Base-by-base conservation (phyloP, 37 sponge, comb jelly and placozoan genomes). In the Geodia barretti region DNA sequence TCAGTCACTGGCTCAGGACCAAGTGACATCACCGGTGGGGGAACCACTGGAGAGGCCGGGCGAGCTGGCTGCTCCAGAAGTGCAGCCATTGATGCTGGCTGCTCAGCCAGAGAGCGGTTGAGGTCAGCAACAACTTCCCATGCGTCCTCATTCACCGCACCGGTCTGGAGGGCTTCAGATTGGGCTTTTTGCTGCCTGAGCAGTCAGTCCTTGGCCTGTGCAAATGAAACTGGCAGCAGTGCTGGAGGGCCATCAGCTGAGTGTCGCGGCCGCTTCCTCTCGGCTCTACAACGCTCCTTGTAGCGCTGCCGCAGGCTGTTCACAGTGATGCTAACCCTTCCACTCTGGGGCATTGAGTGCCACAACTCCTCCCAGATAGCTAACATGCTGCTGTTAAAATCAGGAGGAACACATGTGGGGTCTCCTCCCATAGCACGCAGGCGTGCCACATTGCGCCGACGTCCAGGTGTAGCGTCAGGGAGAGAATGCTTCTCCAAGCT, bases 141-240 rank as follows among this genome's bases (percentile, higher is more conserved):
- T n/a, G n/a, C n/a, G 1, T 38, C 47, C 43, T 82, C 83, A 29
- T 82, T 82, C 61, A 82, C 83, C 4, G 66, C 67, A 39, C 83
- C 83, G 1, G 64, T 40, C 74, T 43, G 64, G 66, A 73, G 74
- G 41, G 74, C 63, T 58, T 67, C 76, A 1, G 84, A 83, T 5
- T 59, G 68, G 61, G 76, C 84, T 67, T 33, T 83, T 39, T 83
- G 84, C 76, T 83, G 68, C 70, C 36, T 81, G 25, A 82, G 74
- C 39, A 85, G 78, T 78, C 78, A 85, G 68, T 85, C 85, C 77
- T 77, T 77, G 42, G 78, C 78, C 70, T 61, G 85, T 21, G 63
- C 78, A 70, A 85, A 85, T 1, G 85, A 85, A 54, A 85, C 85
- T 38, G 85, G 85, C 59, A 85, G 64, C 43, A 85, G 77, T 4